phyloP scores from a whole-genome alignment of 2,888 invertebrate species.

The Hecatera dysodea region DNA sequence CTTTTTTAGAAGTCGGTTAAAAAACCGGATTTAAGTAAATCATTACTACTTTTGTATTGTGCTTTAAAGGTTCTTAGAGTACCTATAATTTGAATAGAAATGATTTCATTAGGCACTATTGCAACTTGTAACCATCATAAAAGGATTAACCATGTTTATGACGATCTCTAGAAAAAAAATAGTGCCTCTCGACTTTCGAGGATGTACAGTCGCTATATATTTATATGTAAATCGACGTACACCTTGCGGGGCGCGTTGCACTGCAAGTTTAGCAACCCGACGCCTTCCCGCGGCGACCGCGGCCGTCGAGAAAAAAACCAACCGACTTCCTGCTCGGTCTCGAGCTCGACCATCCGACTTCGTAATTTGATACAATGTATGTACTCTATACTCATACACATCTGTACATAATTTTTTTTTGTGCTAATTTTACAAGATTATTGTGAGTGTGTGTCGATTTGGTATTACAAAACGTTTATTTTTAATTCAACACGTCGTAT shows the following conservation, averaged over 20 bases:
- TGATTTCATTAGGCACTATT: background rate
- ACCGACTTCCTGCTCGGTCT: conserved; percentile 73
- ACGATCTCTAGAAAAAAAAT: conserved; percentile 8
- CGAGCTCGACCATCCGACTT: conserved; percentile 66
- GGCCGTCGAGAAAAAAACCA: conserved; percentile 68
- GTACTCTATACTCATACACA: conserved; percentile 27
- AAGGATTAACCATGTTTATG: background rate
- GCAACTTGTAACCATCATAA: background rate
- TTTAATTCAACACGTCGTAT: conserved; percentile 25
- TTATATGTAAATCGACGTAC: conserved; percentile 23
- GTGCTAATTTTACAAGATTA: conserved; percentile 45
- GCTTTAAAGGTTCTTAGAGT: background rate
- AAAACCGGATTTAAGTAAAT: background rate
- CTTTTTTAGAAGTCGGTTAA: too few species aligned
- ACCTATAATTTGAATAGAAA: background rate
- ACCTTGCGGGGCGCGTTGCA: conserved; percentile 60
- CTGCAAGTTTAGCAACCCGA: conserved; percentile 58
- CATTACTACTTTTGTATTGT: background rate
- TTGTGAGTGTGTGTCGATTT: conserved; percentile 26
- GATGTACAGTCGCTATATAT: conserved; percentile 28
- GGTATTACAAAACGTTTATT: conserved; percentile 29
- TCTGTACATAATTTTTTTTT: conserved; percentile 39
- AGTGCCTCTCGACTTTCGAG: conserved; percentile 9
- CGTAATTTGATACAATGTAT: conserved; percentile 70
- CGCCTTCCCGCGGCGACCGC: conserved; percentile 58